Evolutionary conservation across 2,888 invertebrate genomes (phyloP).

Genomic region (Bombylius major): DNA sequence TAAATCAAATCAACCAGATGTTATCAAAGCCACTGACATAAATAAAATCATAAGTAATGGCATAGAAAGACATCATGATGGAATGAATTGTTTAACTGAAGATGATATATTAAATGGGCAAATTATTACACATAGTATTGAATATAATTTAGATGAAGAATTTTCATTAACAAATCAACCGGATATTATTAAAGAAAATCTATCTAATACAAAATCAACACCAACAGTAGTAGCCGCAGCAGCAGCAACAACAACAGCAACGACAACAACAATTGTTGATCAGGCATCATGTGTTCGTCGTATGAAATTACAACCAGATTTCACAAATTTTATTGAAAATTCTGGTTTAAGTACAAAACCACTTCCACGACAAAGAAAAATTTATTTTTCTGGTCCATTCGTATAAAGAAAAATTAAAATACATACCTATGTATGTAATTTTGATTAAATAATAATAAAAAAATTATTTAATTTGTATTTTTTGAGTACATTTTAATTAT

Average conservation of each 20-base stretch:
- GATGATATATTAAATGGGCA: not conserved
- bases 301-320: constrained; percentile 21
- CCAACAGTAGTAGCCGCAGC: not conserved
- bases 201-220: constrained; percentile 6
- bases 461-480: too few relatives aligned
- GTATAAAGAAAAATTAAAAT: constrained; percentile 18
- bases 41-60: constrained; percentile 5
- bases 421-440: not conserved
- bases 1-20: constrained; percentile 20
- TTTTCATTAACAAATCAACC: constrained; percentile 23
- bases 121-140: constrained; percentile 18
- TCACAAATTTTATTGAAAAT: constrained; percentile 32
- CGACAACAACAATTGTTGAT: constrained; percentile 9
- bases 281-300: constrained; percentile 17
- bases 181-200: constrained; percentile 19
- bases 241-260: not conserved
- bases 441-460: too few relatives aligned
- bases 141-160: constrained; percentile 35
- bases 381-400: constrained; percentile 35
- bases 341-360: constrained; percentile 32
- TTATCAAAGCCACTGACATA: constrained; percentile 19
- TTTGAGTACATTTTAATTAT: too few relatives aligned
- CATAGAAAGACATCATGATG: not conserved
- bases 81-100: not conserved
- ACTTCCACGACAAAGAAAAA: constrained; percentile 32